A percentile compares a stretch with the other conserved stretches of the same genome.
phyloP scores from a whole-genome alignment of 2,888 invertebrate species.

The Steromphala cineraria region DNA sequence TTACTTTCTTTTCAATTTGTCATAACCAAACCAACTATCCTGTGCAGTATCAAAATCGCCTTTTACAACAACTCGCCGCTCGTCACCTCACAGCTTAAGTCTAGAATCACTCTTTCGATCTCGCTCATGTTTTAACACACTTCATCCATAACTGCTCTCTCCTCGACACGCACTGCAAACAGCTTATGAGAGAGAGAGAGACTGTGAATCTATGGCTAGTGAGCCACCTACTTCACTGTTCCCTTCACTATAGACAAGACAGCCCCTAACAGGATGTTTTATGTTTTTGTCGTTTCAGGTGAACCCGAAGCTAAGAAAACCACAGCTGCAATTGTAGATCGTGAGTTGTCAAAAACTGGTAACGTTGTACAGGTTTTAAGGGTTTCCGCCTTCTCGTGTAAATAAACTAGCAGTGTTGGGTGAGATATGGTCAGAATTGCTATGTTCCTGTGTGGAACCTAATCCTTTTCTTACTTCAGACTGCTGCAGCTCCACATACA shows the following conservation, averaged over 20 bases:
- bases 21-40: neutral
- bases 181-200: too few species aligned
- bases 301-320: constrained; percentile 58
- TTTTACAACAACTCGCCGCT: neutral
- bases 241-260: neutral
- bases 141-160: too few species aligned
- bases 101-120: too few species aligned
- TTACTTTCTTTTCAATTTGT: neutral
- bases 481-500: neutral
- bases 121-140: too few species aligned
- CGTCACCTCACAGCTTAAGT: too few species aligned
- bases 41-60: constrained; percentile 3
- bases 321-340: constrained; percentile 53
- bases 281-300: constrained; percentile 23
- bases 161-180: too few species aligned
- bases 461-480: constrained; percentile 1
- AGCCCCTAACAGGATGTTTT: constrained; percentile 22
- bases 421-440: constrained; percentile 7
- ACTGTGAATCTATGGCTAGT: too few species aligned
- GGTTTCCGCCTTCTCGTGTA: neutral
- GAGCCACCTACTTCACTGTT: too few species aligned
- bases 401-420: constrained; percentile 8
- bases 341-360: constrained; percentile 54
- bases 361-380: neutral
- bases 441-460: neutral